Base-by-base conservation (phyloP, 2,797 vertebrate genomes). In the Microhierax caerulescens region DNA sequence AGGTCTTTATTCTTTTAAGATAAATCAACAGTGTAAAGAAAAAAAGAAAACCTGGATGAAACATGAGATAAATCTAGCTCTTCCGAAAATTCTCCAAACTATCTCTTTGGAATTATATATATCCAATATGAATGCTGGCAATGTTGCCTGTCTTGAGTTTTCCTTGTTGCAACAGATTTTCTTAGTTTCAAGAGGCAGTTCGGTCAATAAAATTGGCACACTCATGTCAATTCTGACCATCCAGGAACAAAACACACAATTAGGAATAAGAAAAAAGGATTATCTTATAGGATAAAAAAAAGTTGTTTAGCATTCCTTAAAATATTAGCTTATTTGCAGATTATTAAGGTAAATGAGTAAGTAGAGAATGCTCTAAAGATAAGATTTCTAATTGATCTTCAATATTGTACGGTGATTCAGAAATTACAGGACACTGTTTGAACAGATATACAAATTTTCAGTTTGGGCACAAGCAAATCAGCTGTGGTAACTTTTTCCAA, bases 1-100 rank as follows among this genome's bases (percentile, higher is more conserved):
- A 92, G 96, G 94, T 93, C 76, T 92, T 65, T n/a, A 47, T 10
- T 83, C 22, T 85, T 67, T 48, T 59, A 51, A 85, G 93, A 81
- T 47, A 96, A 83, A 94, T 56, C 15, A 91, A 90, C 11, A 80
- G 36, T 5, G 18, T 16, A 73, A 93, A 72, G n/a, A 60, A 63
- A 85, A 85, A 92, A 91, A 90, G 5, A 45, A 93, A 96, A 88
- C 19, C 43, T 19, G 12, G 39, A 81, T 37, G 43, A 61, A 85
- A 83, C 0, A 0, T 69, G 56, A 63, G 10, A 89, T 27, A 87
- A 91, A 80, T 10, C 78, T 90, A 37, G 28, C 41, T 93, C 36
- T 79, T 74, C 8, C 37, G 45, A 50, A 70, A 75, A 14, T 21
- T 68, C 57, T 75, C 30, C 47, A 54, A 73, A 53, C 60, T 50